phyloP scores from a whole-genome alignment of 2,113 vertebrate genomes.

The Misgurnus anguillicaudatus region DNA sequence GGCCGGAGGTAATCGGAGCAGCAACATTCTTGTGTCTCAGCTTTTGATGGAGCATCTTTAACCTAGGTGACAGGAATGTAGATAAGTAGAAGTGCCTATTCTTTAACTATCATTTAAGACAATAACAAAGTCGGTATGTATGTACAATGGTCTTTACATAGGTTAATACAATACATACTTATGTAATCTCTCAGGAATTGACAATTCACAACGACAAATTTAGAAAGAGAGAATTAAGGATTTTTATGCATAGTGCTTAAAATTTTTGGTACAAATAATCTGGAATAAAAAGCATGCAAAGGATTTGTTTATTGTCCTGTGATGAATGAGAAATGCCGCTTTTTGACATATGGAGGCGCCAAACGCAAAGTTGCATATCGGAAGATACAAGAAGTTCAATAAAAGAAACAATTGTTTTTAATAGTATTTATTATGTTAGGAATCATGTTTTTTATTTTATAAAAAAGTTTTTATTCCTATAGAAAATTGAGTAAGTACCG shows the following conservation, averaged over 20 bases:
- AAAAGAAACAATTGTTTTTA: neutral
- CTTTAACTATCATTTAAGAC: neutral
- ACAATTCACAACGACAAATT: neutral
- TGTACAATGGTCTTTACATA: neutral
- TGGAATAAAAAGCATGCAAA: neutral
- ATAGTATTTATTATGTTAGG: no score
- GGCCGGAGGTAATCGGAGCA: neutral
- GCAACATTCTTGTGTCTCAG: slow-evolving; percentile 1
- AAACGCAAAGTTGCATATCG: slow-evolving; percentile 27
- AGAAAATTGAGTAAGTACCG: no score
- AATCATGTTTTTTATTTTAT: no score
- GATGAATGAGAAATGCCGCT: neutral
- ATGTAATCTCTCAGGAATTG: neutral
- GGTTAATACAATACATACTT: no score
- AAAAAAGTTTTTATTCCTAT: no score
- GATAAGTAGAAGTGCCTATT: neutral
- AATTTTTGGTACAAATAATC: neutral
- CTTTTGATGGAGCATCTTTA: neutral
- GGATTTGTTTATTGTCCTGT: neutral
- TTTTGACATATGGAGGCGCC: slow-evolving; percentile 35
- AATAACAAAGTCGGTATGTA: no score
- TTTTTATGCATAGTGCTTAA: neutral
- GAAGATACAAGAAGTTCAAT: slow-evolving; percentile 9
- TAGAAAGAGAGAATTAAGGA: neutral
- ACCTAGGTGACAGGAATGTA: neutral